phyloP scores from a whole-genome alignment of 2,888 invertebrate species.

The Serrognathus titanus region DNA sequence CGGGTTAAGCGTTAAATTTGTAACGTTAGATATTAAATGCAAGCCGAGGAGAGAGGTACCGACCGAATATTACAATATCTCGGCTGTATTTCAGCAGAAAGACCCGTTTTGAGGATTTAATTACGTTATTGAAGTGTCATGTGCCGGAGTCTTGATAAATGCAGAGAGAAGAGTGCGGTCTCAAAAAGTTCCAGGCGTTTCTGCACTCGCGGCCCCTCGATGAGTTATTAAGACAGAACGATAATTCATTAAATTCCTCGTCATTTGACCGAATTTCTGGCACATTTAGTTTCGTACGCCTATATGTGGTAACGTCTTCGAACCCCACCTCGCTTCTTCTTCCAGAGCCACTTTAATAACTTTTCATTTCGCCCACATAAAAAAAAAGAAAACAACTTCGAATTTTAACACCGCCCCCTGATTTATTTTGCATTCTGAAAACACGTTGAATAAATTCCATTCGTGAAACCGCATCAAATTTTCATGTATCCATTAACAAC shows the following conservation, averaged over 20 bases:
- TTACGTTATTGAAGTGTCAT: slow-evolving; percentile 51
- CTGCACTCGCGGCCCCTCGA: slow-evolving; percentile 34
- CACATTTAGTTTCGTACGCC: no score
- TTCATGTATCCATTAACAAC: no score
- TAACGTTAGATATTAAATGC: slow-evolving; percentile 42
- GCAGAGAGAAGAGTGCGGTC: slow-evolving; percentile 39
- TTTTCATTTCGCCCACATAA: no score
- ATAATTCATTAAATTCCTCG: slow-evolving; percentile 33
- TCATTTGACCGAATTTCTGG: slow-evolving; percentile 14
- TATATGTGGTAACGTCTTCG: no score
- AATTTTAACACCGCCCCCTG: no score
- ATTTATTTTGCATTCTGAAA: no score
- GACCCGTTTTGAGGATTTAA: slow-evolving; percentile 49
- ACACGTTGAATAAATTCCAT: no score
- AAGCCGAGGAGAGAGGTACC: slow-evolving; percentile 22
- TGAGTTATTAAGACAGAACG: slow-evolving; percentile 43
- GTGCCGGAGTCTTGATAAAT: slow-evolving; percentile 49
- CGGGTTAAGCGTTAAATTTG: not conserved
- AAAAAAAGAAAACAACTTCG: no score
- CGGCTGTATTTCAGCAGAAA: slow-evolving; percentile 46
- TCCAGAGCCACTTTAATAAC: no score
- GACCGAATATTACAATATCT: slow-evolving; percentile 40
- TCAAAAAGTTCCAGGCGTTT: slow-evolving; percentile 38
- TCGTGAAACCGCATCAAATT: no score
- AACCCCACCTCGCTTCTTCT: no score